Conservation (phyloP, 2,888 invertebrate genomes). For the Thumatha senex region DNA sequence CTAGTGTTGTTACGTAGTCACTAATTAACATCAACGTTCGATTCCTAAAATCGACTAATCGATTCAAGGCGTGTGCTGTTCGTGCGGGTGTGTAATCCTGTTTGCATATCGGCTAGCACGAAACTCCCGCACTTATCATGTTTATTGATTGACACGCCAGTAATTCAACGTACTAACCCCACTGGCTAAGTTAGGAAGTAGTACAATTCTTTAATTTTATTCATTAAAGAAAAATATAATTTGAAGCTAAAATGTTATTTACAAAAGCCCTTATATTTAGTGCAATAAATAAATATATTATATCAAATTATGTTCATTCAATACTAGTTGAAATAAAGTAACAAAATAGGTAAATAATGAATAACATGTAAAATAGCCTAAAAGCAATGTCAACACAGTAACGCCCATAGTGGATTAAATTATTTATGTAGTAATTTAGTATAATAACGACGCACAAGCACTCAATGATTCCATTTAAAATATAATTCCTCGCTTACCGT, state of each 20-base stretch:
- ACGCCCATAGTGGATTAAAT: neutral
- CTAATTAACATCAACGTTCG: conserved; percentile 46
- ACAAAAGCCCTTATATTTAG: neutral
- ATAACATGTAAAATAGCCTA: neutral
- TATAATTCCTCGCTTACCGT: conserved; percentile 33
- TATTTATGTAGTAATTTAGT: neutral
- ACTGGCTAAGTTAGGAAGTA: conserved; percentile 38
- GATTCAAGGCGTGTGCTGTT: conserved; percentile 60
- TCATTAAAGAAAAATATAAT: conserved; percentile 24
- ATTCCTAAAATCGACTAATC: conserved; percentile 50
- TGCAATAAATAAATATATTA: neutral
- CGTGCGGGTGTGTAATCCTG: conserved; percentile 67
- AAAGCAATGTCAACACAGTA: neutral
- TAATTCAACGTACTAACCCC: conserved; percentile 73
- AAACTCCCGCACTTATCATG: conserved; percentile 80
- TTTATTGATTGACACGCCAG: conserved; percentile 83
- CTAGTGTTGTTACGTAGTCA: conserved; percentile 25
- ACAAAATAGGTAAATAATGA: neutral
- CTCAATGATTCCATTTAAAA: too few relatives aligned
- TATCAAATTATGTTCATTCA: neutral
- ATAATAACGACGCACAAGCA: neutral
- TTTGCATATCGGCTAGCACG: conserved; percentile 80
- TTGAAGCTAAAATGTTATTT: neutral
- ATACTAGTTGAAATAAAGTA: neutral
- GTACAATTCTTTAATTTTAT: conserved; percentile 32